phyloP scores from a whole-genome alignment of 2,888 invertebrate genomes.

The Cheilosia scutellata region DNA sequence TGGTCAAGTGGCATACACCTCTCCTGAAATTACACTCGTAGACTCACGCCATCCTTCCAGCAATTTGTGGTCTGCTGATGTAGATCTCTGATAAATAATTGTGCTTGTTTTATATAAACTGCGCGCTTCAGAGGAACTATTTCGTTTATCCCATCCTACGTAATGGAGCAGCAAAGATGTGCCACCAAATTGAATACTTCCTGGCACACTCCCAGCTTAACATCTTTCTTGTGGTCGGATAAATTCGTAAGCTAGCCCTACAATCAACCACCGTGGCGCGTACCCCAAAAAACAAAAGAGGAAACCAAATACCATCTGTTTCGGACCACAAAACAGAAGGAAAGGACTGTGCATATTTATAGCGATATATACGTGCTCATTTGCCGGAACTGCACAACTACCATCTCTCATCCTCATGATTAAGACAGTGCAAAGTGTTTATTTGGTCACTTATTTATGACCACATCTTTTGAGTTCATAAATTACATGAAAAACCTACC shows the following conservation, averaged over 20 bases:
- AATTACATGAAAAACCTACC: conserved; percentile 68
- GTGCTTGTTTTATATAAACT: conserved; percentile 69
- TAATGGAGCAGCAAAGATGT: background rate
- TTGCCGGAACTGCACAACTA: conserved; percentile 61
- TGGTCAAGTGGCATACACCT: conserved; percentile 39
- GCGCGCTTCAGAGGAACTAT: conserved; percentile 32
- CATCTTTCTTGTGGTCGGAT: conserved; percentile 1
- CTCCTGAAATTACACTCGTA: background rate
- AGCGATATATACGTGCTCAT: conserved; percentile 60
- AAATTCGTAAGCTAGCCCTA: background rate
- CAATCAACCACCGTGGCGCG: conserved; percentile 61
- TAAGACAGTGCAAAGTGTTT: conserved; percentile 71
- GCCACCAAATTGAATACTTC: background rate
- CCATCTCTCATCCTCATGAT: conserved; percentile 19
- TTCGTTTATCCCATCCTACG: conserved; percentile 17
- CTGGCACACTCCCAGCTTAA: background rate
- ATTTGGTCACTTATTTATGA: conserved; percentile 68
- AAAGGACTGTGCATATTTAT: conserved; percentile 44
- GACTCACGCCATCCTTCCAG: conserved; percentile 19
- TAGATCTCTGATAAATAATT: conserved; percentile 31
- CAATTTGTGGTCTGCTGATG: conserved; percentile 65
- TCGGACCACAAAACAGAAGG: conserved; percentile 57
- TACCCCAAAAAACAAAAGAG: conserved; percentile 47
- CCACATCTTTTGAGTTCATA: conserved; percentile 51
- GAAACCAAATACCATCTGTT: conserved; percentile 68